Percentiles rank a stretch among this genome's conserved stretches.
Evolutionary conservation across 1,140 invertebrate genomes (phyloP).

Genomic region (Drosophila burlai): DNA sequence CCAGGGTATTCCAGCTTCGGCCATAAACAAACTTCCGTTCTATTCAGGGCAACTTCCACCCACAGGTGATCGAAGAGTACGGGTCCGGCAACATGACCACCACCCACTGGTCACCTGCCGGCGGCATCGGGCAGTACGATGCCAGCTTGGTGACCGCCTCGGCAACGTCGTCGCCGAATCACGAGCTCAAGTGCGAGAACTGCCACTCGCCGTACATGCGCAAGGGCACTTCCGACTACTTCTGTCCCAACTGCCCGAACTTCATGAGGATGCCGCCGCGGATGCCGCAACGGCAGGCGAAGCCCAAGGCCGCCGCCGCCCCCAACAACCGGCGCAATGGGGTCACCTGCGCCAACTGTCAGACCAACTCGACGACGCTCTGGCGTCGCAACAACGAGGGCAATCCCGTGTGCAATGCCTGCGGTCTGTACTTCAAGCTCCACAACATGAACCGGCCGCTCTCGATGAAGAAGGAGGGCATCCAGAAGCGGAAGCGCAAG

Average conservation of each 20-base stretch:
- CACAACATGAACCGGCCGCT: slow-evolving; percentile 95
- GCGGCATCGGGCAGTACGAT: slow-evolving; percentile 62
- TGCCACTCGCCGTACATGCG: slow-evolving; percentile 59
- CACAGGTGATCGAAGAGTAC: slow-evolving; percentile 81
- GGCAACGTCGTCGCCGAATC: slow-evolving; percentile 41
- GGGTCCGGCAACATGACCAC: slow-evolving; percentile 54
- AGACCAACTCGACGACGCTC: slow-evolving; percentile 94
- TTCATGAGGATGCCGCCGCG: slow-evolving; percentile 40
- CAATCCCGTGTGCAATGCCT: slow-evolving; percentile 97
- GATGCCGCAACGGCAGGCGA: slow-evolving; percentile 67
- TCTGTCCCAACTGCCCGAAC: slow-evolving; percentile 56
- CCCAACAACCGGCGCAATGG: slow-evolving; percentile 90
- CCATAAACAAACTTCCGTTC: slow-evolving; percentile 1
- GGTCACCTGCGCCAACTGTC: slow-evolving; percentile 96
- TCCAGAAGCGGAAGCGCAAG: slow-evolving; percentile 97
- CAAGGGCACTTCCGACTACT: slow-evolving; percentile 53
- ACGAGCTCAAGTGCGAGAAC: slow-evolving; percentile 67
- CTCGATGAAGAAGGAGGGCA: slow-evolving; percentile 98
- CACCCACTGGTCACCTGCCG: slow-evolving; percentile 59
- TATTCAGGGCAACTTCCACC: slow-evolving; percentile 67
- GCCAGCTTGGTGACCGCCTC: slow-evolving; percentile 42
- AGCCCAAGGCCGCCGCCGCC: slow-evolving; percentile 70
- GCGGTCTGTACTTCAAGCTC: slow-evolving; percentile 96
- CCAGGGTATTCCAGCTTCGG: neutral
- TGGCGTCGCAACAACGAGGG: slow-evolving; percentile 95